Base-by-base conservation (phyloP, 1,140 invertebrate species). In the Lamellibrachia luymesi region DNA sequence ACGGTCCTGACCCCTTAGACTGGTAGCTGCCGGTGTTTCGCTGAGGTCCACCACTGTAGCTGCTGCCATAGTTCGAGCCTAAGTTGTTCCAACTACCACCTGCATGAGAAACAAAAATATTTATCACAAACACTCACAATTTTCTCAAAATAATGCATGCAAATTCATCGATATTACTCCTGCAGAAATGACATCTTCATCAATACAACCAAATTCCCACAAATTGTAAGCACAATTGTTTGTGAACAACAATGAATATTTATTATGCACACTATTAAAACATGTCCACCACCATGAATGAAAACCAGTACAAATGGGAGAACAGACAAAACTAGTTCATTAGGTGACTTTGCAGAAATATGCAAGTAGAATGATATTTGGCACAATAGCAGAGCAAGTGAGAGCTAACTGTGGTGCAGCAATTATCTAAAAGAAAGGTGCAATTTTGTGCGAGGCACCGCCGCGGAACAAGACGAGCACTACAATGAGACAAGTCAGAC, bases 131-230 rank as follows among this genome's bases (percentile, higher is more conserved):
- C 25, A 27, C 27, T 10, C 91, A 91, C 91, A 91, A 91, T 38
- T 91, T 91, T 8, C 90, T 91, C 90, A 91, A 80, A 80, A 80
- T 80, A 80, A 80, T 22, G 17, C 64, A 80, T 80, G 64, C 64
- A 10, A 4, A 22, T 80, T 80, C 25, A 80, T 22, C 17, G 2
- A 80, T 80, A 22, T 4, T 80, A 17, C 7, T 80, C 25, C 2
- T 80, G 17, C 7, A 17, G 13, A 80, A 8, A 80, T 80, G 64
- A 80, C 4, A 22, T 80, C 25, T 22, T 22, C 13, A 8, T 1
- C 64, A 22, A 80, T 17, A 80, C 6, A 10, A 80, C 2, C 17
- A 80, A 80, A 10, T 22, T 8, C 52, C 6, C 6, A 56, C 52
- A 56, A 6, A 6, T 56, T 56, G 52, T 56, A 8, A 80, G 25